phyloP scores from a whole-genome alignment of 2,113 vertebrate genomes.

The Tapirus terrestris region DNA sequence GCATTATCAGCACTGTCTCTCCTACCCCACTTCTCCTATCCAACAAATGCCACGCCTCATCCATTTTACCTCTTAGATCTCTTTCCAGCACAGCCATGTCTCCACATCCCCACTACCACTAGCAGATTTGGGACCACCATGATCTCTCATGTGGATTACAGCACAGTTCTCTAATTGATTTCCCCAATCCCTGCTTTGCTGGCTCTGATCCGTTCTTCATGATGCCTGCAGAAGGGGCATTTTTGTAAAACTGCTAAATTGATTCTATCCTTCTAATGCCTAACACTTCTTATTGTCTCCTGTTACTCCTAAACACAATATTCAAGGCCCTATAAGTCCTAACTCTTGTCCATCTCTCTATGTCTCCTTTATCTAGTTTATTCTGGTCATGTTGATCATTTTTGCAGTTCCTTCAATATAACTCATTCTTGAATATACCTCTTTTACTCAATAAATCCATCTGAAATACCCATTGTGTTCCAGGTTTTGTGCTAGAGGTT shows the following conservation, averaged over 20 bases:
- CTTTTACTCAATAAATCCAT: neutral
- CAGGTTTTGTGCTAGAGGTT: neutral
- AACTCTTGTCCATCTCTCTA: neutral
- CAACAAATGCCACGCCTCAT: neutral
- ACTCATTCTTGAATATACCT: neutral
- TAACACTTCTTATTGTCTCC: neutral
- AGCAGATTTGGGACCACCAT: neutral
- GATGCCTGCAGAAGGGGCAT: neutral
- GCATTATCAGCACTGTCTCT: neutral
- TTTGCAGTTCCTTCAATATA: neutral
- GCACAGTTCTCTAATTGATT: neutral
- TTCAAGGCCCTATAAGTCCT: neutral
- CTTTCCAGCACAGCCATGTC: neutral
- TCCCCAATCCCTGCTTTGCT: neutral
- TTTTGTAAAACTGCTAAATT: neutral
- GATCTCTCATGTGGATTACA: neutral
- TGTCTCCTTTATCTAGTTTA: neutral
- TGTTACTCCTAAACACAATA: neutral
- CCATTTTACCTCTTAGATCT: neutral
- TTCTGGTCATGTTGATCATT: neutral
- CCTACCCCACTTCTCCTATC: fast-evolving
- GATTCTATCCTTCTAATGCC: neutral
- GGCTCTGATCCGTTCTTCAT: neutral
- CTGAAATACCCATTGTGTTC: neutral
- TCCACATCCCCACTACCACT: fast-evolving